These are phyloP conservation scores for Cydia pomonella DNA, from an alignment of 1,140 invertebrate species.

Conservation along the genomic window DNA sequence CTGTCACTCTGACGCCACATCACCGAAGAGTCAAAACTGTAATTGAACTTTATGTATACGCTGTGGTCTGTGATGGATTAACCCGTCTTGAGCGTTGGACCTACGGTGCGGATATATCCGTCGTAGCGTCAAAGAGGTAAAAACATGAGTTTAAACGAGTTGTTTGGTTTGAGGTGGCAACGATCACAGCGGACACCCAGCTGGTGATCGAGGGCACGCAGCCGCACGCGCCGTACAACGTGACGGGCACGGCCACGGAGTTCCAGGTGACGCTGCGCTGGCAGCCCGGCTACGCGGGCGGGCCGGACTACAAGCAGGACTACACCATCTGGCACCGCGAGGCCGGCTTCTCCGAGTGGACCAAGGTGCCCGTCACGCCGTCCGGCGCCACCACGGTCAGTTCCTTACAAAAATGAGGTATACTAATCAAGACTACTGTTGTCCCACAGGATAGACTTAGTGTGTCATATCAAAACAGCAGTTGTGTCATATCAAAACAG, in stretches of 20 bases:
- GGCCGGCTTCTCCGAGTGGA: slow-evolving; percentile 92
- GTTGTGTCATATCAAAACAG: no score
- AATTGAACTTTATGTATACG: no score
- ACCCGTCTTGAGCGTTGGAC: no score
- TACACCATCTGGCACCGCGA: slow-evolving; percentile 96
- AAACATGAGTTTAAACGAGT: no score
- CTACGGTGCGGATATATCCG: no score
- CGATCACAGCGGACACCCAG: slow-evolving; percentile 93
- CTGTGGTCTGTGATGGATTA: no score
- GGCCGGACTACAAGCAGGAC: slow-evolving; percentile 95
- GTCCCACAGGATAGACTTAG: no score
- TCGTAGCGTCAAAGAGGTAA: no score
- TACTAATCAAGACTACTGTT: no score
- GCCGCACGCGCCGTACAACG: slow-evolving; percentile 97
- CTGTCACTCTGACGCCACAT: no score
- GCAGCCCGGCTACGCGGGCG: slow-evolving; percentile 97
- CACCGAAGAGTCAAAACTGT: no score
- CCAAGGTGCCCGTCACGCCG: slow-evolving; percentile 95
- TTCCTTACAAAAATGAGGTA: not conserved
- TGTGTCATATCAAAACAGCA: no score
- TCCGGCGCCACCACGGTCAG: slow-evolving; percentile 89
- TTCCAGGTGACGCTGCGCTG: slow-evolving; percentile 94
- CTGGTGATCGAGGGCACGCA: slow-evolving; percentile 97
- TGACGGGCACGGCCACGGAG: slow-evolving; percentile 92
- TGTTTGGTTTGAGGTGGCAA: slow-evolving; percentile 85